phyloP scores from a whole-genome alignment of 2,113 vertebrate species.

The Calypte anna region DNA sequence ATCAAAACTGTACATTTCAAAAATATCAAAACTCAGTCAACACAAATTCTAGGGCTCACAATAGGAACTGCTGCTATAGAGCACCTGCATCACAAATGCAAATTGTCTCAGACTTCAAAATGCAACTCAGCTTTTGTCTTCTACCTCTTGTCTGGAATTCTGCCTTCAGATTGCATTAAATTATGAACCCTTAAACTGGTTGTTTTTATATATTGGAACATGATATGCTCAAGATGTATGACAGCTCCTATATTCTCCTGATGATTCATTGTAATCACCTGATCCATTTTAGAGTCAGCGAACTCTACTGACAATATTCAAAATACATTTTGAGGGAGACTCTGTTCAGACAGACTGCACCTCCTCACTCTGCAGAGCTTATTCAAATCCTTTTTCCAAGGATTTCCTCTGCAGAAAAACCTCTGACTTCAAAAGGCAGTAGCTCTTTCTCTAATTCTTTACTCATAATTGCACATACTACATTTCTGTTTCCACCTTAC shows the following conservation, averaged over 20 bases:
- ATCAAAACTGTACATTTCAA: not conserved
- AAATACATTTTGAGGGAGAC: slow-evolving; percentile 1
- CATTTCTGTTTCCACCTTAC: too few species aligned
- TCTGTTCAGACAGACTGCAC: not conserved
- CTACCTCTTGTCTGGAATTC: not conserved
- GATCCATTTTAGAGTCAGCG: not conserved
- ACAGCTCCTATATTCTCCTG: not conserved
- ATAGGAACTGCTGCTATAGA: not conserved
- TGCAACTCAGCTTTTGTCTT: not conserved
- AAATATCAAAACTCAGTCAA: not conserved
- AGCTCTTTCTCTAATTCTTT: not conserved
- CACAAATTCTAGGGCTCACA: not conserved
- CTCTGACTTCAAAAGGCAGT: not conserved
- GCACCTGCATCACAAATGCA: not conserved
- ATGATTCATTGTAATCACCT: not conserved
- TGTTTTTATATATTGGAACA: slow-evolving; percentile 10
- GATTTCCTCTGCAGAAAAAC: slow-evolving; percentile 33
- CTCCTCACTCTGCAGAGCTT: not conserved
- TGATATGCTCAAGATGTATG: not conserved
- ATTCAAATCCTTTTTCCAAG: not conserved
- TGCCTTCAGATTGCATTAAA: not conserved
- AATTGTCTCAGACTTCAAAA: not conserved
- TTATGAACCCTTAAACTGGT: not conserved
- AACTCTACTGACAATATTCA: slow-evolving; percentile 6
- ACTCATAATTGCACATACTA: not conserved